Percentiles rank a stretch among this genome's conserved stretches.
Conservation (phyloP, 2,113 vertebrate species). For the Lophius piscatorius region DNA sequence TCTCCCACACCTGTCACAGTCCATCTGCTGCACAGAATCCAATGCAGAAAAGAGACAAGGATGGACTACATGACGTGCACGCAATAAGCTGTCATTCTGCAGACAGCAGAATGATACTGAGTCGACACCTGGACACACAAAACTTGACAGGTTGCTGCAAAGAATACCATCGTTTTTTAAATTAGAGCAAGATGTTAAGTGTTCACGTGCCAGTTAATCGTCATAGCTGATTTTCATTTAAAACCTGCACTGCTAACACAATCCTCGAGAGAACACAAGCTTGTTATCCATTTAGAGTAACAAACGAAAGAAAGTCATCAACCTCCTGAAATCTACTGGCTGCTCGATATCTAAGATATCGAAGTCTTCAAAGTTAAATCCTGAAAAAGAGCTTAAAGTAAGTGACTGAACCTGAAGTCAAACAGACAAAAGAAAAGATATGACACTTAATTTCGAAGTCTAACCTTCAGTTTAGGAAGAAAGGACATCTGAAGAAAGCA, state of each 20-base stretch:
- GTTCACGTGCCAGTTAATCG: conserved; percentile 51
- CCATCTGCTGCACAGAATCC: conserved; percentile 63
- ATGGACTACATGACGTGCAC: conserved; percentile 1
- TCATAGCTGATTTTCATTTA: conserved; percentile 43
- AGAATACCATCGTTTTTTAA: conserved; percentile 38
- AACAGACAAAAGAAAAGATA: background rate
- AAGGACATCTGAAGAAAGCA: conserved; percentile 17
- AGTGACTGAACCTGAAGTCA: background rate
- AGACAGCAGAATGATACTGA: conserved; percentile 2
- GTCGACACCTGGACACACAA: conserved; percentile 28
- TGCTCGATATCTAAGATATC: conserved; percentile 4
- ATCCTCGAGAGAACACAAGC: conserved; percentile 24
- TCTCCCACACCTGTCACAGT: conserved; percentile 49
- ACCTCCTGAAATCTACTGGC: conserved; percentile 10
- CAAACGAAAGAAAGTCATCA: conserved; percentile 33
- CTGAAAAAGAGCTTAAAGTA: background rate
- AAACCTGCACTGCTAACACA: conserved; percentile 19
- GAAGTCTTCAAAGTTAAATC: conserved; percentile 3
- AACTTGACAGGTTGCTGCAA: conserved; percentile 21
- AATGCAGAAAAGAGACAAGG: conserved; percentile 9
- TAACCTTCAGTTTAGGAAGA: conserved; percentile 7
- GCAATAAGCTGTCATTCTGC: background rate
- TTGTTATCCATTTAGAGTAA: conserved; percentile 31
- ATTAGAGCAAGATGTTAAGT: conserved; percentile 29
- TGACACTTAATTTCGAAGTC: conserved; percentile 13